Evolutionary conservation across 2,888 invertebrate genomes (phyloP).

Genomic region (Lysandra coridon): DNA sequence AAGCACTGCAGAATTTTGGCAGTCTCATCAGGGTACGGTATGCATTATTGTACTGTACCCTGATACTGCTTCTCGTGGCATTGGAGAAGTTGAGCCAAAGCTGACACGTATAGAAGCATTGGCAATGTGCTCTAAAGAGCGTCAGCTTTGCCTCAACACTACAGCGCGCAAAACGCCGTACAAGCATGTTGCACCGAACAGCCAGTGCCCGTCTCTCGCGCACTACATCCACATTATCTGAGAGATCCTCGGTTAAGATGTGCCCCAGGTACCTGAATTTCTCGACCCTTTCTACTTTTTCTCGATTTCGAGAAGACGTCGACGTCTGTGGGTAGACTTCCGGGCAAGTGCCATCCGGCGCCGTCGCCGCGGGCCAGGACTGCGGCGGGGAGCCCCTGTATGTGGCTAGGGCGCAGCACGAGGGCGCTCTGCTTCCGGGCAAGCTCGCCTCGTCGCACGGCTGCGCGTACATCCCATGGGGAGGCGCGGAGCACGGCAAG

Average conservation of each 20-base stretch:
- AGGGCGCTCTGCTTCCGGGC: constrained; percentile 90
- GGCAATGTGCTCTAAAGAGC: background rate
- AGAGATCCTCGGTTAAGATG: background rate
- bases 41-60: too few species aligned
- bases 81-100: too few species aligned
- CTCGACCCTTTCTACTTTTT: too few species aligned
- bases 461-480: constrained; percentile 90
- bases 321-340: constrained; percentile 81
- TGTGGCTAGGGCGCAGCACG: constrained; percentile 87
- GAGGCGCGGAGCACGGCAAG: constrained; percentile 89
- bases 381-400: constrained; percentile 81
- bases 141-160: background rate
- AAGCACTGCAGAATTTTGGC: too few species aligned
- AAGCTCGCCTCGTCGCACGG: constrained; percentile 89
- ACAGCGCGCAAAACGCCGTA: background rate
- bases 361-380: constrained; percentile 84
- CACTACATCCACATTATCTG: background rate
- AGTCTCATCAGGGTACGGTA: too few species aligned
- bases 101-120: too few species aligned
- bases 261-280: too few species aligned
- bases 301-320: too few species aligned
- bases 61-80: too few species aligned
- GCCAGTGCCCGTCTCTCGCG: background rate
- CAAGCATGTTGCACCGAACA: background rate
- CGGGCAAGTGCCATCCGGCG: constrained; percentile 85